These are phyloP conservation scores for Aspidoscelis tigris DNA, from an alignment of 2,113 vertebrate species.

Conservation along the genomic window DNA sequence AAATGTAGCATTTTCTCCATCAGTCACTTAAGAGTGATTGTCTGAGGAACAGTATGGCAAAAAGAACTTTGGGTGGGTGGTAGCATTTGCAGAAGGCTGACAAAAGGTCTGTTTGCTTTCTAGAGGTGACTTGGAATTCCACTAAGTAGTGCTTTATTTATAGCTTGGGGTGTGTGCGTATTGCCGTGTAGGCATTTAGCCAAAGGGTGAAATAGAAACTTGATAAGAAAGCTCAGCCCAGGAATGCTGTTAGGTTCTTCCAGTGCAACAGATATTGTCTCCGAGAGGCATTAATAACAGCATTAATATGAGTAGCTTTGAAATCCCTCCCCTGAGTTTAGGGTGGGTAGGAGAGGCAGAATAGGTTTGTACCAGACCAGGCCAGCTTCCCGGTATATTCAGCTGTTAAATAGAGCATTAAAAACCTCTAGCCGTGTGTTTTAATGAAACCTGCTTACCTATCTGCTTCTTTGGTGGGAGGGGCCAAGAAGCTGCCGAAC, in stretches of 20 bases:
- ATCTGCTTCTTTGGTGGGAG: constrained; percentile 61
- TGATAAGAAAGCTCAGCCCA: background rate
- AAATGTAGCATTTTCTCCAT: background rate
- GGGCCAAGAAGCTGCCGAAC: constrained; percentile 61
- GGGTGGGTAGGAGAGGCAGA: background rate
- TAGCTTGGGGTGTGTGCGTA: background rate
- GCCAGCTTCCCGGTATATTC: background rate
- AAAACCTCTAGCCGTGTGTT: constrained; percentile 32
- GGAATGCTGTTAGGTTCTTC: constrained; percentile 21
- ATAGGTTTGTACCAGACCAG: background rate
- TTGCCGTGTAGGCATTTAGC: background rate
- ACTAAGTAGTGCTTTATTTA: constrained; percentile 20
- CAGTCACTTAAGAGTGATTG: background rate
- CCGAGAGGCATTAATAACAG: constrained; percentile 13
- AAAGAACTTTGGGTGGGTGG: background rate
- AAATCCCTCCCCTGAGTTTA: background rate
- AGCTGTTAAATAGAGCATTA: background rate
- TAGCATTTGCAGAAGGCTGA: background rate
- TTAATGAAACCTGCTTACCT: constrained; percentile 66
- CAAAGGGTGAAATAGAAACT: constrained; percentile 36
- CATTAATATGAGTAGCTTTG: constrained; percentile 13
- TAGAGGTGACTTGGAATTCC: background rate
- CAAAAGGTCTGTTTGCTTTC: background rate
- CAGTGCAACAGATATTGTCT: constrained; percentile 23
- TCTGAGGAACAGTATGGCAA: background rate